Percentiles rank a stretch among this genome's conserved stretches.
phyloP scores from a whole-genome alignment of 2,797 vertebrate genomes.

The Lemur catta region DNA sequence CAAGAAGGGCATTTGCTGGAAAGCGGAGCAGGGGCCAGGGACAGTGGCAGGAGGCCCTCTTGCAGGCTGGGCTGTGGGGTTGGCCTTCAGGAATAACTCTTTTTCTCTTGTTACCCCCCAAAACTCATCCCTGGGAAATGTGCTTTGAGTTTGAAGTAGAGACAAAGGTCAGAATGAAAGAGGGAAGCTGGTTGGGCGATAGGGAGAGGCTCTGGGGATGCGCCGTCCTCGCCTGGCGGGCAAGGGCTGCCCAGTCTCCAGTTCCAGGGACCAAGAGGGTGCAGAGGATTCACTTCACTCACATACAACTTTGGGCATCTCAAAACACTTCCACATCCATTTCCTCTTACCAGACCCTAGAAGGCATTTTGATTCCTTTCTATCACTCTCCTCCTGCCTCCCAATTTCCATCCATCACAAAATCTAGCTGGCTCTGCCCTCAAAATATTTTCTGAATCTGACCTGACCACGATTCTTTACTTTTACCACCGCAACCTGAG shows the following conservation, averaged over 20 bases:
- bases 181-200: rapidly evolving
- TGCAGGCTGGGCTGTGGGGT: no score
- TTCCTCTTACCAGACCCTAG: neutral
- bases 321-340: neutral
- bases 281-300: neutral
- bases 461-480: neutral
- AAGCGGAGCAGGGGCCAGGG: neutral
- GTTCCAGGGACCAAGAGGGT: neutral
- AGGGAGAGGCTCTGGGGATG: neutral
- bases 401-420: neutral
- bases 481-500: neutral
- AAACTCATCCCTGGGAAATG: neutral
- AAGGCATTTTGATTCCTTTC: neutral
- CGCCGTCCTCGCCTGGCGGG: neutral
- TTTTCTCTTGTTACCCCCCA: neutral
- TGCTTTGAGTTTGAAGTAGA: neutral
- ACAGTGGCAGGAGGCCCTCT: neutral
- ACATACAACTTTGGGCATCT: neutral
- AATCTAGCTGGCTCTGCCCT: neutral
- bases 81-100: neutral
- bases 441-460: neutral
- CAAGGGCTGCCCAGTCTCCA: neutral
- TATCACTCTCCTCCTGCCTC: neutral
- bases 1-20: neutral
- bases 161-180: neutral